A percentile compares a stretch with the other conserved stretches of the same genome.
Conservation (phyloP, 1,140 invertebrate species). For the Panagrolaimus sp. region DNA sequence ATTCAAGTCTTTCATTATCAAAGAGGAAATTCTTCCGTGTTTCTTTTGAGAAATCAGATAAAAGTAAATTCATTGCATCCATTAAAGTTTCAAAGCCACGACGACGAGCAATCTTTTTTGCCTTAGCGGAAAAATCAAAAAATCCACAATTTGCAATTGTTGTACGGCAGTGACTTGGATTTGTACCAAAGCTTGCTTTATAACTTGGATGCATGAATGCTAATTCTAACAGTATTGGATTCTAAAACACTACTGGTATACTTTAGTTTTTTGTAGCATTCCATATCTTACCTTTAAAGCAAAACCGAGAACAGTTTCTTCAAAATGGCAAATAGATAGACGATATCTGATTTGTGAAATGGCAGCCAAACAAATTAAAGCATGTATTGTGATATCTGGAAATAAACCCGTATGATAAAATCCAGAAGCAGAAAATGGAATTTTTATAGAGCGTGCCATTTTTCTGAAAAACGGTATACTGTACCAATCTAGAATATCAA, state of each 20-base stretch:
- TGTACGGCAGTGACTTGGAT: conserved; percentile 60
- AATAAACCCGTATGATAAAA: conserved; percentile 89
- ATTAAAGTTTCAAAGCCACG: conserved; percentile 3
- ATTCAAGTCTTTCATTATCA: conserved; percentile 77
- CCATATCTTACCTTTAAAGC: conserved; percentile 49
- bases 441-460: neutral
- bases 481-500: neutral
- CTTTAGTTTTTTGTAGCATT: no score
- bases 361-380: conserved; percentile 85
- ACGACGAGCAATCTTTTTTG: conserved; percentile 77
- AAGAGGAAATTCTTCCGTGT: neutral
- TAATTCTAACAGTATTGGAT: conserved; percentile 76
- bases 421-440: conserved; percentile 62
- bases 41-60: neutral
- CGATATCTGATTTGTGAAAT: conserved; percentile 89
- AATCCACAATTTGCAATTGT: neutral
- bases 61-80: conserved; percentile 1
- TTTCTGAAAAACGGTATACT: neutral
- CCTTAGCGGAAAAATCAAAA: conserved; percentile 72
- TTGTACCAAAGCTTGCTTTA: conserved; percentile 62
- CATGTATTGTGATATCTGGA: conserved; percentile 88
- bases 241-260: no score
- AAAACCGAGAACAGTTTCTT: conserved; percentile 74
- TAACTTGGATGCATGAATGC: conserved; percentile 96
- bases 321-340: conserved; percentile 75